phyloP scores from a whole-genome alignment of 2,113 vertebrate genomes.

The Todiramphus chloris region DNA sequence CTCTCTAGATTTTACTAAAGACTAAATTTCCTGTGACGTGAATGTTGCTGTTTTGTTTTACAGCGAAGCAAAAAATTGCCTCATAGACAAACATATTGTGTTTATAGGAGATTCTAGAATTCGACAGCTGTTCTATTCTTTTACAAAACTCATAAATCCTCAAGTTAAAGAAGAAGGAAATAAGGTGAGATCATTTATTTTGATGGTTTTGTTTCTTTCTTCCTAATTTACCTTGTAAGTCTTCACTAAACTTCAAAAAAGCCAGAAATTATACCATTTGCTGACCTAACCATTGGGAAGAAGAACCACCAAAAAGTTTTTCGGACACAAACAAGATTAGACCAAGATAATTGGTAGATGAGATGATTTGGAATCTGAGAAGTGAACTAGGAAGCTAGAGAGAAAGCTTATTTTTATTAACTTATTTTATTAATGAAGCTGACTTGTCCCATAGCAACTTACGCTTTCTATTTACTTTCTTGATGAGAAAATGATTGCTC shows the following conservation, averaged over 20 bases:
- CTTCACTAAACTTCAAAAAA: background rate
- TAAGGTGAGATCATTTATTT: conserved; percentile 80
- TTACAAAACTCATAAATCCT: conserved; percentile 89
- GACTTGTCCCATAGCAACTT: background rate
- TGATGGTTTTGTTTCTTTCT: background rate
- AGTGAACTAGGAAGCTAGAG: background rate
- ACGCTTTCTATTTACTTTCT: background rate
- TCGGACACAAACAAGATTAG: background rate
- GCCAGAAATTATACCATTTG: background rate
- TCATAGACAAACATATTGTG: conserved; percentile 84
- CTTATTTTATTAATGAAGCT: background rate
- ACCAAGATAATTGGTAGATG: background rate
- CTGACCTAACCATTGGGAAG: background rate
- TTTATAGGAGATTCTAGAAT: conserved; percentile 97
- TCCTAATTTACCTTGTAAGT: background rate
- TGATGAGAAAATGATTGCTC: conserved; percentile 16
- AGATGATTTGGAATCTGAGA: background rate
- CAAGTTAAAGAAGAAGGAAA: conserved; percentile 86
- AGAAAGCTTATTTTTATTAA: background rate
- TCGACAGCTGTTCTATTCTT: conserved; percentile 93
- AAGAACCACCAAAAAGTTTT: background rate
- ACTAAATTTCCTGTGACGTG: background rate
- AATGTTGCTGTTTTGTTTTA: conserved; percentile 66
- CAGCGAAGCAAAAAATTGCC: conserved; percentile 94
- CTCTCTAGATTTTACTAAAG: background rate